Percentiles rank a stretch among this genome's conserved stretches.
These are phyloP conservation scores for Rhinatrema bivittatum DNA, from an alignment of 2,797 vertebrate genomes.

Conservation along the genomic window DNA sequence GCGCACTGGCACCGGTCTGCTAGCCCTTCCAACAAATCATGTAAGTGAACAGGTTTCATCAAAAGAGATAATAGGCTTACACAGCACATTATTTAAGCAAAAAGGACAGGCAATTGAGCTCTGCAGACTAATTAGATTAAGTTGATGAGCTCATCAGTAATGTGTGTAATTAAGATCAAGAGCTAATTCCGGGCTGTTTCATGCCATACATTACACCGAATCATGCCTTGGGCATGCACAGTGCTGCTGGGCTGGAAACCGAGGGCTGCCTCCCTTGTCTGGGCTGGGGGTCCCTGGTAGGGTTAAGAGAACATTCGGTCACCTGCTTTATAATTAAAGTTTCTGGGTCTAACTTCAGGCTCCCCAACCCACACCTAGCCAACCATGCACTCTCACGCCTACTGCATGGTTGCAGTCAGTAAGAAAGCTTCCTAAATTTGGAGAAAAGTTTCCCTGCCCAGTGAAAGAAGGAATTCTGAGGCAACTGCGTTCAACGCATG, in stretches of 20 bases:
- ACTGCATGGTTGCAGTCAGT: too few species aligned
- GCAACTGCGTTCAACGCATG: too few species aligned
- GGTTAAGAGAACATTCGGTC: rapidly evolving
- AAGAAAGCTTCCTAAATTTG: too few species aligned
- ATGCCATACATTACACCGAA: neutral
- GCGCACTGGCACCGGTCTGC: rapidly evolving
- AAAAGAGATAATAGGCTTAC: constrained; percentile 11
- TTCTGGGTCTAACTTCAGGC: too few species aligned
- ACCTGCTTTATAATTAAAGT: too few species aligned
- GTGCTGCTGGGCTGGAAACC: neutral
- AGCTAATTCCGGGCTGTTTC: constrained; percentile 21
- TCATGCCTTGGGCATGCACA: neutral
- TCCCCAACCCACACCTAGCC: too few species aligned
- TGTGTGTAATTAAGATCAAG: constrained; percentile 29
- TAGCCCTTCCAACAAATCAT: rapidly evolving
- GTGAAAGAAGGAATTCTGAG: too few species aligned
- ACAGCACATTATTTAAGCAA: constrained; percentile 12
- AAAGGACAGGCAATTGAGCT: constrained; percentile 28
- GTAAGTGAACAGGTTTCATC: neutral
- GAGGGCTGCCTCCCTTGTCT: neutral
- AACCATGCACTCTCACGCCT: too few species aligned
- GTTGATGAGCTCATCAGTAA: constrained; percentile 34
- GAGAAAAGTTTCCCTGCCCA: too few species aligned
- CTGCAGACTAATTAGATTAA: constrained; percentile 32
- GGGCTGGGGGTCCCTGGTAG: neutral